A percentile compares a stretch with the other conserved stretches of the same genome.
Conservation (phyloP, 2,113 vertebrate genomes). For the Ellobius talpinus region DNA sequence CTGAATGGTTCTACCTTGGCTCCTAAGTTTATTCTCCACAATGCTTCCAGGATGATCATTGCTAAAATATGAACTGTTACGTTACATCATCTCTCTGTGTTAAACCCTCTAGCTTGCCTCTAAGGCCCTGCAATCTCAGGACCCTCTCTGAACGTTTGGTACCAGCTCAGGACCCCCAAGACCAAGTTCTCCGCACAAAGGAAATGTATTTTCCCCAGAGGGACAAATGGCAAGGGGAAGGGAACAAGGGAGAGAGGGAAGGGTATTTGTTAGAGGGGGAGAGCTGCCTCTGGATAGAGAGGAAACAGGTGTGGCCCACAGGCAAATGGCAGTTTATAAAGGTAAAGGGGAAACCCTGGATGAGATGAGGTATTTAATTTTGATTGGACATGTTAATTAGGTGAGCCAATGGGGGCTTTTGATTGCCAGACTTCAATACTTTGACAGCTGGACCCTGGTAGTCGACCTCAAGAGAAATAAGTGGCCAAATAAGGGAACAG, state of each 20-base stretch:
- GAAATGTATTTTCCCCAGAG: neutral
- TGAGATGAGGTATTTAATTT: neutral
- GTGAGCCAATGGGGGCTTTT: neutral
- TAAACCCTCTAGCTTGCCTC: neutral
- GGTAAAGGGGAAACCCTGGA: neutral
- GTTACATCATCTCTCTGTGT: neutral
- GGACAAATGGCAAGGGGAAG: neutral
- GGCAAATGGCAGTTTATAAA: neutral
- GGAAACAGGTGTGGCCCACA: neutral
- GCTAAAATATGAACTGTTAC: neutral
- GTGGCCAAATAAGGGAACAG: neutral
- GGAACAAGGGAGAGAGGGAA: neutral
- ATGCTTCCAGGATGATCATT: neutral
- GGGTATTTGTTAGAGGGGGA: neutral
- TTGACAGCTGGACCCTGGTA: neutral
- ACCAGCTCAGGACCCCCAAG: too few relatives aligned
- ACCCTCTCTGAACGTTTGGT: neutral
- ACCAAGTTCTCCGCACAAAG: neutral
- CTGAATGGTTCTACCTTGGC: neutral
- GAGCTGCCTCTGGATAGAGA: neutral
- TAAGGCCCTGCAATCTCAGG: neutral
- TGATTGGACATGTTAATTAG: neutral
- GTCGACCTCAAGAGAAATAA: neutral
- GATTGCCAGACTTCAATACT: neutral
- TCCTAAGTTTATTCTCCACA: conserved; percentile 2